Base-by-base conservation (phyloP, 2,888 invertebrate genomes). In the Sphinx pinastri region DNA sequence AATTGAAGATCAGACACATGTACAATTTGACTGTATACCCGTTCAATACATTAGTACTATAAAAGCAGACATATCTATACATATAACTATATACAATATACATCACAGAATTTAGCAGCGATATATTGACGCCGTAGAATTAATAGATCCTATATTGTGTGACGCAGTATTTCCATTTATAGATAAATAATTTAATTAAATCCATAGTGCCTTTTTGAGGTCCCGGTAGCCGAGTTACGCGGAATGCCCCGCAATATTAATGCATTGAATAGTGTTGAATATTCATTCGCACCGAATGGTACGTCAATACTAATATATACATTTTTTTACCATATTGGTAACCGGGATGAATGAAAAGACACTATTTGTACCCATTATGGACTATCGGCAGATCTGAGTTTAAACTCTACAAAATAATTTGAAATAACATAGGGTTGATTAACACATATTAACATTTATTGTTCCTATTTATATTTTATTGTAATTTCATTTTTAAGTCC, bases 1-100 rank as follows among this genome's bases (percentile, higher is more conserved):
- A 38, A 7, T 25, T 49, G 16, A 19, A 38, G 38, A 38, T 38
- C 38, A 8, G 8, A 19, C 12, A 63, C n/a, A 49, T 49, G 63
- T 63, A 63, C 13, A 63, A 19, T 49, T 63, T 49, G 19, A 63
- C 47, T 47, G 73, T 58, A 72, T 69, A 59, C 1, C 68, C 79
- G 75, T 63, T 72, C 72, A 79, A 70, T 76, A 75, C 47, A 71
- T 55, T 47, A 68, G 45, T 67, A 45, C 16, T 54, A 47, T 63
- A 19, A 63, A 63, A 19, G 5, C 47, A 63, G 19, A 57, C 55
- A 58, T 57, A 63, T 68, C 71, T 31, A 63, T 54, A 63, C 38
- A 45, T 31, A 52, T 63, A 49, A 63, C 25, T 25, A 25, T 25
- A 25, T 25, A 19, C 4, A 49, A 63, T 16, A 49, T 60, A 60